phyloP scores from a whole-genome alignment of 2,113 vertebrate genomes.

The Amazona guildingii region DNA sequence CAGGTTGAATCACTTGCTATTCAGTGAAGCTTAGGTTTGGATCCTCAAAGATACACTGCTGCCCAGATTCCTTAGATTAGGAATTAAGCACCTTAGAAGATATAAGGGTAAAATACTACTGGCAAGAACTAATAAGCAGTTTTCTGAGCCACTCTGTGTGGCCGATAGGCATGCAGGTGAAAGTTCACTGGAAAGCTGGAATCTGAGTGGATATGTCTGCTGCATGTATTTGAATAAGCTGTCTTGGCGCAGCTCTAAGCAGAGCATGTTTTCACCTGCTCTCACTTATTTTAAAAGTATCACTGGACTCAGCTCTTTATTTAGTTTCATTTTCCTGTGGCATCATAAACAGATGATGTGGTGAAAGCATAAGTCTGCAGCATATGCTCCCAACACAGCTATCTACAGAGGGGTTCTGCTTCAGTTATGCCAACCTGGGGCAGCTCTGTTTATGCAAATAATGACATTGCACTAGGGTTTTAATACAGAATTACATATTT shows the following conservation, averaged over 20 bases:
- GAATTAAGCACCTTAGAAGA: neutral
- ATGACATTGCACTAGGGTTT: neutral
- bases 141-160: neutral
- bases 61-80: neutral
- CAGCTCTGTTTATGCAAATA: neutral
- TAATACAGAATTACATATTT: neutral
- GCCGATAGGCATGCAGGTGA: neutral
- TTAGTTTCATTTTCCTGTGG: neutral
- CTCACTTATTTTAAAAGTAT: neutral
- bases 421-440: neutral
- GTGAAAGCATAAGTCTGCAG: neutral
- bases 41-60: neutral
- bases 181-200: neutral
- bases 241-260: neutral
- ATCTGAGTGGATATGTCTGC: neutral
- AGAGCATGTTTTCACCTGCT: slow-evolving; percentile 30
- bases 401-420: neutral
- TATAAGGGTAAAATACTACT: neutral
- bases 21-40: neutral
- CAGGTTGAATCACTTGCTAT: neutral
- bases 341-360: neutral
- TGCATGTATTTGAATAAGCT: neutral
- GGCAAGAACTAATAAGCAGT: neutral
- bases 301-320: neutral
- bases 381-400: neutral